A percentile compares a stretch with the other conserved stretches of the same genome.
Conservation (phyloP, 1,140 invertebrate species). For the Lerema accius region DNA sequence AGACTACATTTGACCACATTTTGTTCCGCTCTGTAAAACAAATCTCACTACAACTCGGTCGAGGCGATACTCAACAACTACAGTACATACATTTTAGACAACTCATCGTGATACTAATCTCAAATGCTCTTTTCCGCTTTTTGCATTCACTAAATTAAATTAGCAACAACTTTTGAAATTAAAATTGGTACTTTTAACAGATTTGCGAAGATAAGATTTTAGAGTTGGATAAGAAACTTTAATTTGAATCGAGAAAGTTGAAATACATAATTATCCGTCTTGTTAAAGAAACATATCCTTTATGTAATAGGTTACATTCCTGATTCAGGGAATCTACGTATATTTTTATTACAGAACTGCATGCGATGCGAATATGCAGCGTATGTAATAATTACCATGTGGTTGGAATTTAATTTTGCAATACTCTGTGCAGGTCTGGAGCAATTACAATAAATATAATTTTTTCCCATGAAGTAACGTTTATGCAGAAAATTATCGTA, state of each 20-base stretch:
- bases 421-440: background rate
- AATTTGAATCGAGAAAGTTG: background rate
- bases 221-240: background rate
- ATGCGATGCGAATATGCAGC: too few species aligned
- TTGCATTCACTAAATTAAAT: background rate
- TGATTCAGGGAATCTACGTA: too few species aligned
- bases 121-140: conserved; percentile 25
- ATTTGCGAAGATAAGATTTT: background rate
- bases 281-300: too few species aligned
- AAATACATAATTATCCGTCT: background rate
- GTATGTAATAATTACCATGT: background rate
- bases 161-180: background rate
- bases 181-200: background rate
- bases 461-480: too few species aligned
- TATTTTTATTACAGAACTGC: too few species aligned
- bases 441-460: too few species aligned
- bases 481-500: too few species aligned
- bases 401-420: background rate
- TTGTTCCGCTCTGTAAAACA: conserved; percentile 44
- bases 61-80: conserved; percentile 8
- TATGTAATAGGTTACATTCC: too few species aligned
- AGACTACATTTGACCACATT: conserved; percentile 33
- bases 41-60: conserved; percentile 13
- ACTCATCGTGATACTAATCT: conserved; percentile 18
- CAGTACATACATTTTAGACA: conserved; percentile 23